These are phyloP conservation scores for Erethizon dorsatum DNA, from an alignment of 2,797 vertebrate genomes.

Conservation along the genomic window DNA sequence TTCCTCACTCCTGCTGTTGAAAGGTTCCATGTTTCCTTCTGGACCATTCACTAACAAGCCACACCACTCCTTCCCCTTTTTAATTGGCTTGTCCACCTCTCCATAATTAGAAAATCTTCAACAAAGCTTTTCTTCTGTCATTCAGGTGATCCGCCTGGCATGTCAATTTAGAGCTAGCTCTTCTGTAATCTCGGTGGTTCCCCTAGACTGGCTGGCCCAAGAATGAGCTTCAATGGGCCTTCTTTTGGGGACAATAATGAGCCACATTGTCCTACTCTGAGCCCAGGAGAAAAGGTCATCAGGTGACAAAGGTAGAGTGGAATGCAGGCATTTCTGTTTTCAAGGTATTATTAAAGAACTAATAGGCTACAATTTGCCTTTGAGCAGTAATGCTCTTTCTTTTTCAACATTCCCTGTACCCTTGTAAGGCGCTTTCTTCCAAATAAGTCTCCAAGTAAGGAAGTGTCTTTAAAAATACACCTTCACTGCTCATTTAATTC, in stretches of 20 bases:
- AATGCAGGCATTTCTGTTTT: conserved; percentile 84
- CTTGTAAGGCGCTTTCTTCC: not conserved
- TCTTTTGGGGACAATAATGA: conserved; percentile 81
- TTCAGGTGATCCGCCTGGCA: conserved; percentile 82
- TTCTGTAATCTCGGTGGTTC: conserved; percentile 32
- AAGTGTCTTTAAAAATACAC: conserved; percentile 72
- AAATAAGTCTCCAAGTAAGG: conserved; percentile 73
- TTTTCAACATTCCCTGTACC: conserved; percentile 66
- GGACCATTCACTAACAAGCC: conserved; percentile 84
- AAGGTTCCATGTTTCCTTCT: conserved; percentile 87
- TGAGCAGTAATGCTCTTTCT: conserved; percentile 88
- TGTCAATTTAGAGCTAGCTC: conserved; percentile 68
- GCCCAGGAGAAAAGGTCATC: conserved; percentile 86
- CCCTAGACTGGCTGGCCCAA: conserved; percentile 61
- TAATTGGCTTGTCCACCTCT: conserved; percentile 83
- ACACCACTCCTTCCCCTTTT: conserved; percentile 42
- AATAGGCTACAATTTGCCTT: conserved; percentile 88
- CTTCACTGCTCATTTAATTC: conserved; percentile 58
- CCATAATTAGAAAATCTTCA: conserved; percentile 84
- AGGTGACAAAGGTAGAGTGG: conserved; percentile 88
- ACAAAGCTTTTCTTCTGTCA: conserved; percentile 87
- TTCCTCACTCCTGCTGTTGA: conserved; percentile 86
- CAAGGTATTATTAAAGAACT: conserved; percentile 88
- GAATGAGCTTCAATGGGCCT: conserved; percentile 67
- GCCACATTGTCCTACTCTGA: conserved; percentile 77